phyloP scores from a whole-genome alignment of 1,140 invertebrate genomes.

The Myzus persicae region DNA sequence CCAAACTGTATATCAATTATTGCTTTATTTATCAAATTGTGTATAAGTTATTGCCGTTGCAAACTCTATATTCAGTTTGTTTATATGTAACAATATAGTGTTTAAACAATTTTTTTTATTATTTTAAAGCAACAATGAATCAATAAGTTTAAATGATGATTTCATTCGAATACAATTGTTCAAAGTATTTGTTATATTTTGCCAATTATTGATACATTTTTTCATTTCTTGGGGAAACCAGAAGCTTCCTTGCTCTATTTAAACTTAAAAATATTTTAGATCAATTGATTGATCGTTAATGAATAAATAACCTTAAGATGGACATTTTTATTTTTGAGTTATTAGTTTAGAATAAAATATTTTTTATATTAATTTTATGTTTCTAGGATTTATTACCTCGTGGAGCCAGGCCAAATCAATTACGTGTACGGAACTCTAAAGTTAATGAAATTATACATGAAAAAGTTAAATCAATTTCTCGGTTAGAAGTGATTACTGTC shows the following conservation, averaged over 20 bases:
- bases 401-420: constrained; percentile 80
- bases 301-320: not conserved
- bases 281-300: not conserved
- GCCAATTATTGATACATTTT: no score
- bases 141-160: not conserved
- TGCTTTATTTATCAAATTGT: no score
- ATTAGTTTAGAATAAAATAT: not conserved
- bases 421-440: constrained; percentile 77
- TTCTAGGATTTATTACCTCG: constrained; percentile 83
- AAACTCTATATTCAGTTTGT: not conserved
- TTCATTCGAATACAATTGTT: not conserved
- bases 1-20: not conserved
- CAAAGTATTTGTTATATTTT: no score
- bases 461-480: constrained; percentile 69
- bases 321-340: not conserved
- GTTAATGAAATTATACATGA: constrained; percentile 78
- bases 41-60: not conserved
- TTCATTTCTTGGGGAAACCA: no score
- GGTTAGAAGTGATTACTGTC: constrained; percentile 76
- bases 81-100: not conserved
- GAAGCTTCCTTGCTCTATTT: not conserved
- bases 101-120: no score
- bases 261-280: not conserved
- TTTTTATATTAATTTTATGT: not conserved
- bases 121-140: not conserved